A percentile compares a stretch with the other conserved stretches of the same genome.
Conservation (phyloP, 2,113 vertebrate genomes). For the Pomatorhinus ruficollis region DNA sequence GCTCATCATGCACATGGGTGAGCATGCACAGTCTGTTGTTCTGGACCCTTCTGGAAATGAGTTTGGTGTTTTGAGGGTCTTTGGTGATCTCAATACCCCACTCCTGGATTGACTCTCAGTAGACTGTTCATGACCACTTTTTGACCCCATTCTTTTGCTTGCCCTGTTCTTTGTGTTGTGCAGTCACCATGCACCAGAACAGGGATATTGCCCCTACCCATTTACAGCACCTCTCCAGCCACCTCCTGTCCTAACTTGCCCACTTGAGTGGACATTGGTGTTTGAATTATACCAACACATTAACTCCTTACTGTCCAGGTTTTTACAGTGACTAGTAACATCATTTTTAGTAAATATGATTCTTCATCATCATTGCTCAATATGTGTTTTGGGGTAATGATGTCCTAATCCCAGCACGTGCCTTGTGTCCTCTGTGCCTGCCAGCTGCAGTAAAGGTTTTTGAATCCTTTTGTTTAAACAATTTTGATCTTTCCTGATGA, state of each 20-base stretch:
- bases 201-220: not conserved
- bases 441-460: not conserved
- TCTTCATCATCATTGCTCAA: not conserved
- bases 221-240: not conserved
- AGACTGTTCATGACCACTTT: not conserved
- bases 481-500: not conserved
- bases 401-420: not conserved
- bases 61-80: not conserved
- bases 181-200: not conserved
- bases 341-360: not conserved
- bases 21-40: not conserved
- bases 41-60: not conserved
- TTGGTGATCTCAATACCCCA: not conserved
- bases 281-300: not conserved
- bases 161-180: not conserved
- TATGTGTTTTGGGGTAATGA: not conserved
- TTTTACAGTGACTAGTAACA: not conserved
- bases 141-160: not conserved
- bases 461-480: not conserved
- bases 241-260: not conserved
- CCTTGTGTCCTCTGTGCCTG: not conserved
- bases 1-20: not conserved
- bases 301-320: not conserved
- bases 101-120: not conserved
- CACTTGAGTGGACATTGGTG: not conserved